Evolutionary conservation across 2,797 vertebrate species (phyloP).

Genomic region (Anguilla pacifica): DNA sequence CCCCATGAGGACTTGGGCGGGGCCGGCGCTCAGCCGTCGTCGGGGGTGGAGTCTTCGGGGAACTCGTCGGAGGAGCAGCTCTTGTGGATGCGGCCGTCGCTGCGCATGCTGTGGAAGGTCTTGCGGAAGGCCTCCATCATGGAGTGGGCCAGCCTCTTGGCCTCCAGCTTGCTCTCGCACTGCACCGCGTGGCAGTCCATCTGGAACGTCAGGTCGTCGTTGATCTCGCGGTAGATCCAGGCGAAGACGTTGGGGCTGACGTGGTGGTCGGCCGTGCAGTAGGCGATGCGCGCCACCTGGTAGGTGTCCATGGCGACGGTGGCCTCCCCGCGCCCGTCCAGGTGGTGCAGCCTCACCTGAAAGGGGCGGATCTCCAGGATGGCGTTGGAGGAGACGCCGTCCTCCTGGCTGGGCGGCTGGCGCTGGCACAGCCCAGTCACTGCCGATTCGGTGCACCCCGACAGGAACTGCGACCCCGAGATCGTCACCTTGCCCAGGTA

Average conservation of each 20-base stretch:
- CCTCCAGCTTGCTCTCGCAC: conserved; percentile 96
- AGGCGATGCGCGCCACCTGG: conserved; percentile 97
- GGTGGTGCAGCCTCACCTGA: conserved; percentile 94
- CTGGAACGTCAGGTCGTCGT: conserved; percentile 96
- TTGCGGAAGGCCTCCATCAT: conserved; percentile 99
- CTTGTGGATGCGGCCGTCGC: conserved; percentile 93
- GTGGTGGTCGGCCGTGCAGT: conserved; percentile 97
- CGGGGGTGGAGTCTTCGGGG: conserved; percentile 87
- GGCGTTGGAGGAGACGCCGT: conserved; percentile 76
- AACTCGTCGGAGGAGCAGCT: conserved; percentile 88
- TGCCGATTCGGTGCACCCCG: conserved; percentile 94
- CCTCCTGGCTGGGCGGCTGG: conserved; percentile 74
- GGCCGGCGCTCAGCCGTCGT: conserved; percentile 84
- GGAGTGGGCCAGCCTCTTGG: conserved; percentile 96
- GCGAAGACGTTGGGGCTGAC: conserved; percentile 93
- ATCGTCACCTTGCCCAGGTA: conserved; percentile 95
- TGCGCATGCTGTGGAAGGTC: conserved; percentile 99
- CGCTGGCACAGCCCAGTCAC: conserved; percentile 91
- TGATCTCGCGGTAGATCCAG: conserved; percentile 98
- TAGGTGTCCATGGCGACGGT: conserved; percentile 95
- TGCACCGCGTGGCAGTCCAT: conserved; percentile 99
- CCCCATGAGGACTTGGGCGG: neutral
- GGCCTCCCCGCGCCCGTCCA: conserved; percentile 85
- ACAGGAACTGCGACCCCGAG: conserved; percentile 89
- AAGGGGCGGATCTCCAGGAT: conserved; percentile 97